Base-by-base conservation (phyloP, 1,140 invertebrate species). In the Rhynchophorus ferrugineus region DNA sequence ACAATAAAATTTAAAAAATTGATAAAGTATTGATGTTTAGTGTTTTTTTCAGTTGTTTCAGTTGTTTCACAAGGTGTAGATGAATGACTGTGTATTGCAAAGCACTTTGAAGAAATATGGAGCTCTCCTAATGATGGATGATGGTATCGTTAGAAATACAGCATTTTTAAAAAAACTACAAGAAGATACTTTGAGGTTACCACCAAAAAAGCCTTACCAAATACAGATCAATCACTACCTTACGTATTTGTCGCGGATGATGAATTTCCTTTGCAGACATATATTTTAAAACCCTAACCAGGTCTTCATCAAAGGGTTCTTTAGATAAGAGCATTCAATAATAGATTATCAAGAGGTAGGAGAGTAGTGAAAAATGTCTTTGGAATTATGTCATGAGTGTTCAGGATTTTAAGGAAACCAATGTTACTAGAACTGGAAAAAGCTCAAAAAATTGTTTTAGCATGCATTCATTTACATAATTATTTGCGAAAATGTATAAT, bases 341-440 rank as follows among this genome's bases (percentile, higher is more conserved):
- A 42, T 29, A 14, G 47, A n/a, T 37, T 49, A 6, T 18, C 13
- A 3, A 21, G 47, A 39, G 47, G 36, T 6, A n/a, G 47, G 13
- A 49, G 47, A 42, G 22, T 49, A 14, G 47, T 49, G 7, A 19
- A 49, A 42, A 49, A 19, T 33, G 38, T 19, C 11, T 49, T 49
- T 49, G 37, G 47, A 9, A 42, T 49, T 22, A 6, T 42, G 20
- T 17, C 36, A 21, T 5, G 8, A 24, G 38, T 49, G 6, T 49
- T 49, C 24, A 34, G 37, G n/a, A 16, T 49, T 8, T 34, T 49
- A 11, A 37, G 47, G 7, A 49, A 39, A 29, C 47, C 47, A 8
- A 49, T 49, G 21, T 37, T 42, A 11, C 20, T 49, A 13, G 17
- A 49, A 43, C 36, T 37, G 14, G 11, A 13, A 3, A 49, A 42